These are phyloP conservation scores for Toxonevra muliebris DNA, from an alignment of 2,888 invertebrate species.

Conservation along the genomic window DNA sequence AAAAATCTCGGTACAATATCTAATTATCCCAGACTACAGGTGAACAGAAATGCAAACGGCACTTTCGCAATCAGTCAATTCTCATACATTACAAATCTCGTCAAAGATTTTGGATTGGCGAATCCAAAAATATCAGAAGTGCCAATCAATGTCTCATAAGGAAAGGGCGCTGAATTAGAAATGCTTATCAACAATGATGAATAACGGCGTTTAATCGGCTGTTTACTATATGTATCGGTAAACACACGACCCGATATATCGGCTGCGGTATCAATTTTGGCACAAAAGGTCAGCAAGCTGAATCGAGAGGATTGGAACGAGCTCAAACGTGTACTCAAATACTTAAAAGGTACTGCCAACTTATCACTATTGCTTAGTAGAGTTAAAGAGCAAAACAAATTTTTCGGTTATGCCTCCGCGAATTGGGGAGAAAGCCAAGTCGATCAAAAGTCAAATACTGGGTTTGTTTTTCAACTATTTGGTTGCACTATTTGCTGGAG, in stretches of 20 bases:
- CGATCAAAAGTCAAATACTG: conserved; percentile 52
- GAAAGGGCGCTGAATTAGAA: conserved; percentile 7
- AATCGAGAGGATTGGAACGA: conserved; percentile 45
- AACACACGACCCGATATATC: conserved; percentile 35
- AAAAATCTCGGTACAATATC: conserved; percentile 21
- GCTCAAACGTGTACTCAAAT: conserved; percentile 45
- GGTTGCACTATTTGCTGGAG: conserved; percentile 47
- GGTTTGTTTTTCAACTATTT: conserved; percentile 42
- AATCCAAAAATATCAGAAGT: too few relatives aligned
- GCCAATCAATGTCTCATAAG: conserved; percentile 18
- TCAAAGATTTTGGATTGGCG: conserved; percentile 27
- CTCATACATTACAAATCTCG: conserved; percentile 28
- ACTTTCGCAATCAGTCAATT: conserved; percentile 26
- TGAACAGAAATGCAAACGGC: conserved; percentile 16
- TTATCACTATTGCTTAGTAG: conserved; percentile 21
- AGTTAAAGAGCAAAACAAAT: not conserved
- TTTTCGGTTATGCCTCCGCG: conserved; percentile 48
- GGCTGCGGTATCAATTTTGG: conserved; percentile 36
- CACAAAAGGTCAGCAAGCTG: conserved; percentile 46
- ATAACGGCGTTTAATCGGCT: not conserved
- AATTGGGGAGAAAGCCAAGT: conserved; percentile 50
- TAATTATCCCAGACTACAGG: conserved; percentile 20
- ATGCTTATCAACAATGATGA: conserved; percentile 6
- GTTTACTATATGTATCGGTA: conserved; percentile 31
- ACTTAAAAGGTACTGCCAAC: conserved; percentile 38